Evolutionary conservation across 1,140 invertebrate species (phyloP).

Genomic region (Drosophila pruinosa): DNA sequence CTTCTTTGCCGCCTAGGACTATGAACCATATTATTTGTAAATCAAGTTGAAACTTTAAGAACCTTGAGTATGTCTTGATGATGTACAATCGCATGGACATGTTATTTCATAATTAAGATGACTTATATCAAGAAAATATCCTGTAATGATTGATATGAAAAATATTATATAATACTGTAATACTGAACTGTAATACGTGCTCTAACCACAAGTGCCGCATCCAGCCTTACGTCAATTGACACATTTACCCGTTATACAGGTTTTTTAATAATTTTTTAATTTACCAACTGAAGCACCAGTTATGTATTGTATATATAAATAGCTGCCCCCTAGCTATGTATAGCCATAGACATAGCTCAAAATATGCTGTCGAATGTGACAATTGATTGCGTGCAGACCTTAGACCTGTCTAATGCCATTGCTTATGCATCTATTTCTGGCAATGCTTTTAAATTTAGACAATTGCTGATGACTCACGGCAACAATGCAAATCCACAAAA

Average conservation of each 20-base stretch:
- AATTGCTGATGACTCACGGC: constrained; percentile 42
- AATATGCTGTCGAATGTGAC: constrained; percentile 75
- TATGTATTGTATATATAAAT: constrained; percentile 43
- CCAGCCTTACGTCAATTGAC: constrained; percentile 7
- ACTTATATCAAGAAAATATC: no score
- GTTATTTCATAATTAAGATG: no score
- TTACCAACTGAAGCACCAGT: background rate
- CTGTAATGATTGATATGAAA: no score
- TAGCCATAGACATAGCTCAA: constrained; percentile 56
- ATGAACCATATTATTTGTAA: no score
- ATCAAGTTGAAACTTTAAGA: no score
- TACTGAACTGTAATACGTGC: background rate
- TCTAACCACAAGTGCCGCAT: background rate
- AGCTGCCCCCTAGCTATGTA: constrained; percentile 46
- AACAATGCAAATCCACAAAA: constrained; percentile 54
- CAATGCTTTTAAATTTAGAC: constrained; percentile 58
- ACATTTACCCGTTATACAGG: background rate
- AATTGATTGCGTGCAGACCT: constrained; percentile 70
- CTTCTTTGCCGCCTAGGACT: no score
- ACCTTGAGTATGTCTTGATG: no score
- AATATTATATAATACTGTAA: background rate
- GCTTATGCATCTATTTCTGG: constrained; percentile 46
- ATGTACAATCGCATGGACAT: no score
- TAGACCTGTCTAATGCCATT: constrained; percentile 20
- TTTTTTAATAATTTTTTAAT: background rate